These are phyloP conservation scores for Trissonchulus sp. DNA, from an alignment of 2,888 invertebrate genomes.

Conservation along the genomic window DNA sequence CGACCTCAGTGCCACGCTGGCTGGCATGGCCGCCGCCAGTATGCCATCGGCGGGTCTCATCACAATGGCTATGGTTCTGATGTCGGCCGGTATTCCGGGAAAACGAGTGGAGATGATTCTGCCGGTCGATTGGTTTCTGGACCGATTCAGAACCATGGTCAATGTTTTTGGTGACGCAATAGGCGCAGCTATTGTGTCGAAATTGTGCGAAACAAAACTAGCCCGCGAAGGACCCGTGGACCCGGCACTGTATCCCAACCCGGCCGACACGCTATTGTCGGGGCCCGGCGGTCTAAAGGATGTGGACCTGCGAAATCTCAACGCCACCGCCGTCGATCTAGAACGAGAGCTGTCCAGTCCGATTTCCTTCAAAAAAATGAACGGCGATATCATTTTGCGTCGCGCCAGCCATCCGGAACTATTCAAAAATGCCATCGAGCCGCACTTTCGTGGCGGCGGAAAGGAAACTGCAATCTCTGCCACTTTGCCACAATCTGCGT, in stretches of 20 bases:
- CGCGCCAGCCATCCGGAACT: background rate
- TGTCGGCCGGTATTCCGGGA: constrained; percentile 51
- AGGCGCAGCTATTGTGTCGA: constrained; percentile 80
- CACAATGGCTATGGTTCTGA: constrained; percentile 47
- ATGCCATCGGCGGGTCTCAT: constrained; percentile 33
- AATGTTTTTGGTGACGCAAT: constrained; percentile 89
- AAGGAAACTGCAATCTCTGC: background rate
- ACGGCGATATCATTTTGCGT: constrained; percentile 14
- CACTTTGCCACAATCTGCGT: background rate
- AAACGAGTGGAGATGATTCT: constrained; percentile 51
- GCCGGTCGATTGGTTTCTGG: constrained; percentile 45
- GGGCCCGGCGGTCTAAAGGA: constrained; percentile 29
- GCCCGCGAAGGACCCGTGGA: background rate
- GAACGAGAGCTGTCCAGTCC: background rate
- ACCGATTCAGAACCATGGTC: constrained; percentile 65
- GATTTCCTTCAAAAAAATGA: constrained; percentile 18
- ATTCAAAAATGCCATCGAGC: background rate
- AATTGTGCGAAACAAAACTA: constrained; percentile 57
- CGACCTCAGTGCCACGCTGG: constrained; percentile 29
- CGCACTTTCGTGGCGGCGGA: too few species aligned
- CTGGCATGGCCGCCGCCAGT: constrained; percentile 29
- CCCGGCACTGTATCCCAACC: background rate
- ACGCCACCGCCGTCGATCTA: background rate
- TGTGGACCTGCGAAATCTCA: constrained; percentile 5
- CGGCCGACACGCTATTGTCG: background rate